These are phyloP conservation scores for Lepus europaeus DNA, from an alignment of 2,113 vertebrate species.

Conservation along the genomic window DNA sequence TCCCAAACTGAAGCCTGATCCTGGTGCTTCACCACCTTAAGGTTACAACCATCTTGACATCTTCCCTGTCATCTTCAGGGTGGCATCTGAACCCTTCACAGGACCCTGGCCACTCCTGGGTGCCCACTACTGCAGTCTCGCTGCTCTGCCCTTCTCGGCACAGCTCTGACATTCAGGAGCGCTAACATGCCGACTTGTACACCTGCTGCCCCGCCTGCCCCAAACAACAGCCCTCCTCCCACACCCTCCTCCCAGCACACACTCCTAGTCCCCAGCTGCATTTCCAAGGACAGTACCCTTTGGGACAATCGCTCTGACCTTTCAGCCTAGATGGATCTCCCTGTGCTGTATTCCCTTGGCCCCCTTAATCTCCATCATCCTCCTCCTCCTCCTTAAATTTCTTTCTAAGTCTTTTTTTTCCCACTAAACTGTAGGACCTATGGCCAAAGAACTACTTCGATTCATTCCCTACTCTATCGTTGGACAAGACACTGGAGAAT, in stretches of 20 bases:
- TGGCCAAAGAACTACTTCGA: background rate
- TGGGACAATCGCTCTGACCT: background rate
- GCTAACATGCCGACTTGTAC: rapidly evolving
- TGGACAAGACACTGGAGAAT: background rate
- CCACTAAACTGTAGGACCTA: background rate
- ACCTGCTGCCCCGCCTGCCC: background rate
- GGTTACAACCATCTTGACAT: background rate
- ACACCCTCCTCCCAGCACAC: background rate
- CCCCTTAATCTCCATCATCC: background rate
- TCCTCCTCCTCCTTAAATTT: background rate
- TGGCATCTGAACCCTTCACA: background rate
- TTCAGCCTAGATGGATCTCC: background rate
- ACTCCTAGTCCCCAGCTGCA: background rate
- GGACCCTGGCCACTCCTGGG: background rate
- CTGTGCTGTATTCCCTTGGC: background rate
- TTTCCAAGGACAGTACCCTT: background rate
- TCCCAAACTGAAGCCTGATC: background rate
- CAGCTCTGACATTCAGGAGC: background rate
- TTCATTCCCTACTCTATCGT: background rate
- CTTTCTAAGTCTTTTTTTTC: background rate
- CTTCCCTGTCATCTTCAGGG: background rate
- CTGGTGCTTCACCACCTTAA: background rate
- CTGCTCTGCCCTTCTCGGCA: background rate
- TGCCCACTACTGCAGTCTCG: too few relatives aligned
- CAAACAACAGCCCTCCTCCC: too few relatives aligned